Conservation (phyloP, 2,888 invertebrate genomes). For the Drosophila sordidapex region DNA sequence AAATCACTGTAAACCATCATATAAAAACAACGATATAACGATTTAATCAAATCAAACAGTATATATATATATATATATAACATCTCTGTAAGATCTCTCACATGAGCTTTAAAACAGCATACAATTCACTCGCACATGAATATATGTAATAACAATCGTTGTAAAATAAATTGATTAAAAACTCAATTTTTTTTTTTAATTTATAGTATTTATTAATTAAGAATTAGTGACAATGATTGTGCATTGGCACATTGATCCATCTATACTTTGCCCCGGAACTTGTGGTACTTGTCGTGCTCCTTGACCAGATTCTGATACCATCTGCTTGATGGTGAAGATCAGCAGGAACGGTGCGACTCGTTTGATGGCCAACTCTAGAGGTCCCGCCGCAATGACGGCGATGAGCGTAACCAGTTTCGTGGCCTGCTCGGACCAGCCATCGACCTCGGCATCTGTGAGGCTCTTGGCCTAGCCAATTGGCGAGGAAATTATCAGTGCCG, state of each 20-base stretch:
- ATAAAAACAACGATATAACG: not conserved
- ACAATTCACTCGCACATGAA: not conserved
- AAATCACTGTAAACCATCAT: not conserved
- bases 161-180: not conserved
- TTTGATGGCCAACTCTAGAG: constrained; percentile 74
- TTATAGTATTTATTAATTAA: constrained; percentile 18
- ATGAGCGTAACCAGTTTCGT: no score
- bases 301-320: constrained; percentile 83
- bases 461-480: constrained; percentile 54
- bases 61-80: not conserved
- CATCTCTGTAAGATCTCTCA: constrained; percentile 1
- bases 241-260: not conserved
- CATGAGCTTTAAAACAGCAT: not conserved
- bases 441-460: constrained; percentile 74
- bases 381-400: no score
- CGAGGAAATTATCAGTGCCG: constrained; percentile 70
- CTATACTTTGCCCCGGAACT: constrained; percentile 84
- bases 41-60: not conserved
- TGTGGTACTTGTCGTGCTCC: constrained; percentile 75
- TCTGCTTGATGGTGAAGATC: constrained; percentile 80
- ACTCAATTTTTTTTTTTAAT: not conserved
- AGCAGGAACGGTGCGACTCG: constrained; percentile 83
- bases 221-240: not conserved
- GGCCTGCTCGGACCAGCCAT: constrained; percentile 66
- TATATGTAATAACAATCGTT: not conserved